Evolutionary conservation across 2,888 invertebrate species (phyloP).

Genomic region (Pelosia muscerda): DNA sequence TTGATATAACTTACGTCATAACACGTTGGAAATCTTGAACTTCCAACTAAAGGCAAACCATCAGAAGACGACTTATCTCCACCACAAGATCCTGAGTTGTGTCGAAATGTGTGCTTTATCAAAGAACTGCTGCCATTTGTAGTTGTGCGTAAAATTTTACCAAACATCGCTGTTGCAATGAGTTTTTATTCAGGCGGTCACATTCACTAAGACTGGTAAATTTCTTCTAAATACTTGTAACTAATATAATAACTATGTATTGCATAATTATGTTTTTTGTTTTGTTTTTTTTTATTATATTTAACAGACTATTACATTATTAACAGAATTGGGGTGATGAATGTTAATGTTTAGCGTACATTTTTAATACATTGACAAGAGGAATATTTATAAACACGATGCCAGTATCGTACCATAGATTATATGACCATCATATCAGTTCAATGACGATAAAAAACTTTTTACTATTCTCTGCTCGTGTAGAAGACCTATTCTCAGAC

Average conservation of each 20-base stretch:
- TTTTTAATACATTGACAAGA: not conserved
- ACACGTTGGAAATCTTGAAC: constrained; percentile 43
- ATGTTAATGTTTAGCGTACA: not conserved
- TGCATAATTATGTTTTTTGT: not conserved
- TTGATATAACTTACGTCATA: constrained; percentile 57
- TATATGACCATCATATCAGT: not conserved
- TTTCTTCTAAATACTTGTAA: not conserved
- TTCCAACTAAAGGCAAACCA: constrained; percentile 27
- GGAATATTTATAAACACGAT: not conserved
- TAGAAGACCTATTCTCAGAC: no score
- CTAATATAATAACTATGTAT: not conserved
- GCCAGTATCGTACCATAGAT: not conserved
- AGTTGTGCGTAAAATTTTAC: not conserved
- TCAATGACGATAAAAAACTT: not conserved
- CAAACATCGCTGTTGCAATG: constrained; percentile 11
- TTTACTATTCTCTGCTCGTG: no score
- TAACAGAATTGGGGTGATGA: not conserved
- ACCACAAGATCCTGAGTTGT: not conserved
- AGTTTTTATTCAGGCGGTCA: constrained; percentile 1
- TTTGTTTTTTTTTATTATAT: not conserved
- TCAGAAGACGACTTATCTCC: not conserved
- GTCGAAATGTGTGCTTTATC: constrained; percentile 4
- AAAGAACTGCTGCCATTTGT: not conserved
- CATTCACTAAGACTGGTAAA: not conserved
- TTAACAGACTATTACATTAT: not conserved